Conservation (phyloP, 2,888 invertebrate species). For the Pogonocherus hispidulus region DNA sequence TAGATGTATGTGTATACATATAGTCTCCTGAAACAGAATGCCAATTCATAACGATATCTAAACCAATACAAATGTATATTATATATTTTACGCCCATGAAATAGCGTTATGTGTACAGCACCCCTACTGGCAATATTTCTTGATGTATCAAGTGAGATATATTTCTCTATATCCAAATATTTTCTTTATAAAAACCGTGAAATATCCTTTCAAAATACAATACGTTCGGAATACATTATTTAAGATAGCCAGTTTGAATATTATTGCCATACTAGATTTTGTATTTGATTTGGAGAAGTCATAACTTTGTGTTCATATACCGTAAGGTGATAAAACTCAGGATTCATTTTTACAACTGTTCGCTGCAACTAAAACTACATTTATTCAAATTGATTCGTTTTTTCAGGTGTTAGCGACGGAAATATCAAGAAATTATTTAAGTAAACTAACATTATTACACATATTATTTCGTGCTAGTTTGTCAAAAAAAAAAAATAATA, state of each 20-base stretch:
- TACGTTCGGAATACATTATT: slow-evolving; percentile 26
- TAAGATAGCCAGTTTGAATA: background rate
- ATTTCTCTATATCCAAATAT: slow-evolving; percentile 34
- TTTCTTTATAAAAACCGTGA: slow-evolving; percentile 31
- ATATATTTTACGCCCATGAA: slow-evolving; percentile 9
- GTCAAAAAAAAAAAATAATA: too few species aligned
- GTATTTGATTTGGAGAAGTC: background rate
- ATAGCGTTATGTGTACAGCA: slow-evolving; percentile 12
- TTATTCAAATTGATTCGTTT: too few species aligned
- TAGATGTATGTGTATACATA: background rate
- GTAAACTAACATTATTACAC: too few species aligned
- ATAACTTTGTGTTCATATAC: background rate
- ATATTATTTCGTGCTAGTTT: too few species aligned
- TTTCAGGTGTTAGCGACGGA: too few species aligned
- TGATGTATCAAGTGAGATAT: slow-evolving; percentile 13
- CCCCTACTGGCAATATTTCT: slow-evolving; percentile 22
- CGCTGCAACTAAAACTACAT: too few species aligned
- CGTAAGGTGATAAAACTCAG: background rate
- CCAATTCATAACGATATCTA: slow-evolving; percentile 5
- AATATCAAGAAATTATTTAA: too few species aligned
- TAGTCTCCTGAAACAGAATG: background rate
- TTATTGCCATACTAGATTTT: background rate
- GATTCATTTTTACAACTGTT: too few species aligned
- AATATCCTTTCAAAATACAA: slow-evolving; percentile 31
- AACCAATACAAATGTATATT: slow-evolving; percentile 16